phyloP scores from a whole-genome alignment of 2,888 invertebrate species.

The Ornithoptera alexandrae region DNA sequence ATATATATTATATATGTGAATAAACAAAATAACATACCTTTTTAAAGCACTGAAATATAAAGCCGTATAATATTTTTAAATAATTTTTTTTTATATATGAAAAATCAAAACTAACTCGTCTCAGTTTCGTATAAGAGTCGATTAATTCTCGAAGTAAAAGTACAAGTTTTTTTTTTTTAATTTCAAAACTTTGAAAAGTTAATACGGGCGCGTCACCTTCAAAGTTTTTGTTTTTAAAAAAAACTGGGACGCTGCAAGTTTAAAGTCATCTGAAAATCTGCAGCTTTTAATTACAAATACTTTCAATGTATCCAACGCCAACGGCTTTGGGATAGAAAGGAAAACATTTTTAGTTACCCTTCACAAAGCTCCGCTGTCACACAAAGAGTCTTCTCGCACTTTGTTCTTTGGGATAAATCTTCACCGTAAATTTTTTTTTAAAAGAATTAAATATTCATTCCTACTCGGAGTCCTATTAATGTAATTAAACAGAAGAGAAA shows the following conservation, averaged over 20 bases:
- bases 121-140: no score
- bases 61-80: no score
- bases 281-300: neutral
- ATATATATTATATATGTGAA: no score
- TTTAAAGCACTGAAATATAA: no score
- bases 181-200: neutral
- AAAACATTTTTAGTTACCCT: conserved; percentile 1
- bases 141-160: no score
- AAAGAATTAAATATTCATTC: neutral
- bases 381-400: neutral
- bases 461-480: neutral
- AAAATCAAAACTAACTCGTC: no score
- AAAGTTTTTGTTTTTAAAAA: neutral
- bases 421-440: neutral
- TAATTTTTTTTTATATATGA: no score
- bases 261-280: neutral
- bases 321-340: neutral
- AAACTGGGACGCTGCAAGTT: neutral
- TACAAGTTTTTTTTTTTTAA: no score
- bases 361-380: neutral
- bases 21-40: no score
- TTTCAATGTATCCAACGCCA: neutral
- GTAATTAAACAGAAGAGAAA: neutral
- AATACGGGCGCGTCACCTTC: neutral
- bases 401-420: neutral